Evolutionary conservation across 2,888 invertebrate species (phyloP), one percentile per base, ranked within the genome.

Genomic region (Leptogaster cylindrica): DNA sequence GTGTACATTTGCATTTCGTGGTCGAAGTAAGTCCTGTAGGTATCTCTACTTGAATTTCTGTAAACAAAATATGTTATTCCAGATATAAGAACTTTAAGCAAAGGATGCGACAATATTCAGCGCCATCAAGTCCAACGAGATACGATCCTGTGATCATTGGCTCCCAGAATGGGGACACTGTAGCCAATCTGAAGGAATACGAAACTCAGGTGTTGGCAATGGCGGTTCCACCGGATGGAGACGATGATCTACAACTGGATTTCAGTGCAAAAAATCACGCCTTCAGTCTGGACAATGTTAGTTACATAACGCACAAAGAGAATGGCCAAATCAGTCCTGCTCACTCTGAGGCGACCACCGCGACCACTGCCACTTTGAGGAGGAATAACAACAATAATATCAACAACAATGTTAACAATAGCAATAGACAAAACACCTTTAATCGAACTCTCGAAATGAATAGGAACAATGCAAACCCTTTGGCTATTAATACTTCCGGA

Each of bases 131-230:
- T 55, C 85, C 85, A 0, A 81, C 83, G 0, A 83, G 89, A 23
- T 91, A 91, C 76, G 90, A 91, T 77, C 88, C 89, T 0, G 86
- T 87, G 1, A 85, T 85, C 65, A 83, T 81, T 1, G 79, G 79
- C 12, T 79, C 80, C 1, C 81, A 80, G 78, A 77, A 81, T 74
- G 79, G 77, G 25, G 81, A 82, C 28, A 76, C 77, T 2, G 77
- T 82, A 72, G 72, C 84, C 23, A 92, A 92, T 75, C 85, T 95
- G 46, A 94, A 95, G 73, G 91, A 96, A 82, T 97, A 96, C 79
- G 96, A 97, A 82, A 96, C 95, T 0, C 96, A 96, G 86, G 87
- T 95, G 41, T 82, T 95, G 2, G 93, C 94, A 72, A 95, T 95
- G 95, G 92, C 93, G 70, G 94, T 95, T 2, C 90, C 90, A 0